Evolutionary conservation across 2,797 vertebrate species (phyloP).

Genomic region (Aulostomus chinensis): DNA sequence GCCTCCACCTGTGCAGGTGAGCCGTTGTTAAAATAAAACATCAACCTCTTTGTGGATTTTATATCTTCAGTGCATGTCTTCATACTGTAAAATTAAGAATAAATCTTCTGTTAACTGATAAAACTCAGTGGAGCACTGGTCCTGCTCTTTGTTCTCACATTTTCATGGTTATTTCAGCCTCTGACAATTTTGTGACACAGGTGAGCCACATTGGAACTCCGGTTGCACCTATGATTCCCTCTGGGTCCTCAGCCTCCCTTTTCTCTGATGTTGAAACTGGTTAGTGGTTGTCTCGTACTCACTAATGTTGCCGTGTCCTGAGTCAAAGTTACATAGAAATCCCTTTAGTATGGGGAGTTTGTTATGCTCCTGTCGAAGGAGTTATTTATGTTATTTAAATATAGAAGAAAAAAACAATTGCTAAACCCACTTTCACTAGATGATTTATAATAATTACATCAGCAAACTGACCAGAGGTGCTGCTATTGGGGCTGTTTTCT

Average conservation of each 20-base stretch:
- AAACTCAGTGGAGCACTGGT: too few species aligned
- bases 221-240: constrained; percentile 36
- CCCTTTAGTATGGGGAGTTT: too few species aligned
- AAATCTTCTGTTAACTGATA: not conserved
- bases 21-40: not conserved
- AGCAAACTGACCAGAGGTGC: too few species aligned
- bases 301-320: not conserved
- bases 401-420: too few species aligned
- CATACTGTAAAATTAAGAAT: not conserved
- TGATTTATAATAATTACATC: too few species aligned
- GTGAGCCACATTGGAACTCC: constrained; percentile 52
- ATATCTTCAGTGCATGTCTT: not conserved
- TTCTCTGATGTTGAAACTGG: constrained; percentile 59
- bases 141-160: too few species aligned
- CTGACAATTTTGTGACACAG: constrained; percentile 37
- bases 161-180: not conserved
- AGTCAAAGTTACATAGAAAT: not conserved
- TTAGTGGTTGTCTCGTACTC: constrained; percentile 28
- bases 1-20: constrained; percentile 83
- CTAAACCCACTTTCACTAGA: too few species aligned
- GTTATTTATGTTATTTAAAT: too few species aligned
- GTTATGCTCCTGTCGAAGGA: too few species aligned
- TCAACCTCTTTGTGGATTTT: too few species aligned
- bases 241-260: constrained; percentile 44
- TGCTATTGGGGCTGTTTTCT: too few species aligned